Evolutionary conservation across 2,113 vertebrate species (phyloP).

Genomic region (Amphiprion percula): DNA sequence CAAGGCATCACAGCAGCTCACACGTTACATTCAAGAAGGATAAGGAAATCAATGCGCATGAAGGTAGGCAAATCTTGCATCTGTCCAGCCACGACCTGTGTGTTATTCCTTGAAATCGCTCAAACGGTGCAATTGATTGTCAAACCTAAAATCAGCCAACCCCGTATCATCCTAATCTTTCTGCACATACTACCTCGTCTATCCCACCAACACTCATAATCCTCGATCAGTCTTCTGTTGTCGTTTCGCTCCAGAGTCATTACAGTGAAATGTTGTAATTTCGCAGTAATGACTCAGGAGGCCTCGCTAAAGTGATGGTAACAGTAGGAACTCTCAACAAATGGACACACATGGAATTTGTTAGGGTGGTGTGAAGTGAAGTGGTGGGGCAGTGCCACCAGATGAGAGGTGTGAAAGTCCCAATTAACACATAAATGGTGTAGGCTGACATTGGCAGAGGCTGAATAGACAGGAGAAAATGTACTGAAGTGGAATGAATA

Average conservation of each 20-base stretch:
- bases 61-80: too few species aligned
- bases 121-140: too few species aligned
- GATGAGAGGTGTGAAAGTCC: slow-evolving; percentile 52
- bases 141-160: too few species aligned
- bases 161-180: too few species aligned
- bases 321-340: slow-evolving; percentile 34
- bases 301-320: slow-evolving; percentile 45
- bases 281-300: slow-evolving; percentile 20
- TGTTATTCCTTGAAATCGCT: too few species aligned
- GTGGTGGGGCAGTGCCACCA: slow-evolving; percentile 37
- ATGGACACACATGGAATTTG: slow-evolving; percentile 65
- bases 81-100: too few species aligned
- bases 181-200: not conserved
- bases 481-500: not conserved
- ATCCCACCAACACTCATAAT: not conserved
- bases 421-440: slow-evolving; percentile 64
- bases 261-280: slow-evolving; percentile 12
- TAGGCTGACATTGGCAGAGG: slow-evolving; percentile 16
- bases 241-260: not conserved
- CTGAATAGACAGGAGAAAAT: slow-evolving; percentile 21
- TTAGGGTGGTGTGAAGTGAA: slow-evolving; percentile 57
- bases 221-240: not conserved
- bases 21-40: too few species aligned
- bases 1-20: too few species aligned
- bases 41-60: too few species aligned